Conservation (phyloP, 2,797 vertebrate genomes). For the Lagorchestes hirsutus region DNA sequence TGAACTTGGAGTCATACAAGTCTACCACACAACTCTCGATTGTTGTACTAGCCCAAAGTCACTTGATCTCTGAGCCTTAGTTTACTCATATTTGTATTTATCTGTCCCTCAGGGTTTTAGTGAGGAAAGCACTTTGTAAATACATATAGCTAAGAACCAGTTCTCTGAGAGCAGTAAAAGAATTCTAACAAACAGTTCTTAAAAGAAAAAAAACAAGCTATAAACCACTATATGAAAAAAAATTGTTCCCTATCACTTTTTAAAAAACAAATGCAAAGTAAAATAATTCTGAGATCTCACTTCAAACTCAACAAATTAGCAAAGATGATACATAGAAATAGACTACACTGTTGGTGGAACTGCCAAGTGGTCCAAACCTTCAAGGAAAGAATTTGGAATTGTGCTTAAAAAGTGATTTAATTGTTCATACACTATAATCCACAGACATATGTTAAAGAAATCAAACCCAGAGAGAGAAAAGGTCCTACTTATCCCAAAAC, state of each 20-base stretch:
- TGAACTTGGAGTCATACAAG: background rate
- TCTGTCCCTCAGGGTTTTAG: background rate
- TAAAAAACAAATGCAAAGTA: background rate
- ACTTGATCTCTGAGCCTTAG: background rate
- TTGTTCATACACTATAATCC: background rate
- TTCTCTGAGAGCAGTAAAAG: background rate
- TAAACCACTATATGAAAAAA: background rate
- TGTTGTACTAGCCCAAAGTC: background rate
- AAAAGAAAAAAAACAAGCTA: background rate
- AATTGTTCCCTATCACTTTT: background rate
- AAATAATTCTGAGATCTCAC: background rate
- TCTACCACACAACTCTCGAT: background rate
- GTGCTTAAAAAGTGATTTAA: background rate
- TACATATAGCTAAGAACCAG: background rate
- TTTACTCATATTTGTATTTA: conserved; percentile 7
- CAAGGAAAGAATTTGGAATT: background rate
- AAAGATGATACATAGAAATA: background rate
- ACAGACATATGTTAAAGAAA: background rate
- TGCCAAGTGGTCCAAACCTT: background rate
- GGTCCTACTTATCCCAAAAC: background rate
- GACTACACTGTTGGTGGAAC: background rate
- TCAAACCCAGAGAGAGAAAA: background rate
- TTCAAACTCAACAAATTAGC: background rate
- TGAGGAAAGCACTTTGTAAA: background rate
- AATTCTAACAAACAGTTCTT: background rate